Conservation (phyloP, 2,888 invertebrate genomes). For the Miltochrista miniata region DNA sequence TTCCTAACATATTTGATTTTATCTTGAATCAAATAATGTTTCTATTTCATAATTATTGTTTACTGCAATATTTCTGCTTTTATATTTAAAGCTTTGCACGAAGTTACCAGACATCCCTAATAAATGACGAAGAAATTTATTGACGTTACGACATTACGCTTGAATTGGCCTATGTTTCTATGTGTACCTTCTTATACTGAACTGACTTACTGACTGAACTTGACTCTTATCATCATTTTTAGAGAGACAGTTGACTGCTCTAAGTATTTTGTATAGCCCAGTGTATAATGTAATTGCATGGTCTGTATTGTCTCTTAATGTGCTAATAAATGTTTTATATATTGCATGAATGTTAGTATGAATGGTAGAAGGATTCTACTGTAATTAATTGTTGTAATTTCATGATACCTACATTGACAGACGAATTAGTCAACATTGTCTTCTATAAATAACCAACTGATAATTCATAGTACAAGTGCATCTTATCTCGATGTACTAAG, state of each 20-base stretch:
- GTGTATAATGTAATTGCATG: slow-evolving; percentile 49
- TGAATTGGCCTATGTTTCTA: too few species aligned
- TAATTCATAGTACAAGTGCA: too few species aligned
- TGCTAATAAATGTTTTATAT: slow-evolving; percentile 28
- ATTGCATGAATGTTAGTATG: slow-evolving; percentile 37
- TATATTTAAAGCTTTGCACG: slow-evolving; percentile 28
- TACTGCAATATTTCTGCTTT: slow-evolving; percentile 9
- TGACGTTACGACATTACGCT: too few species aligned
- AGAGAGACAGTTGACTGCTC: too few species aligned
- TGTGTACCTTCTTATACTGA: too few species aligned
- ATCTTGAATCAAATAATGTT: slow-evolving; percentile 13
- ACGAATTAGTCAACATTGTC: too few species aligned
- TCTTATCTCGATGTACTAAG: too few species aligned
- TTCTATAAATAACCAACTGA: too few species aligned
- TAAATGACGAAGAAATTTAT: too few species aligned
- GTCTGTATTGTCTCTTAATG: slow-evolving; percentile 23
- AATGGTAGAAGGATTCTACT: slow-evolving; percentile 12
- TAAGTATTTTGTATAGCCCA: slow-evolving; percentile 21
- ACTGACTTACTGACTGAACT: too few species aligned
- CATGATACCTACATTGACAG: too few species aligned
- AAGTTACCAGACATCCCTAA: slow-evolving; percentile 34
- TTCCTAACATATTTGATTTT: slow-evolving; percentile 8
- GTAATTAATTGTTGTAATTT: neutral
- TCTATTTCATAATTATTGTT: slow-evolving; percentile 15
- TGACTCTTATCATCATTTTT: too few species aligned